Conservation (phyloP, 1,140 invertebrate genomes). For the Drosophila seguyi region DNA sequence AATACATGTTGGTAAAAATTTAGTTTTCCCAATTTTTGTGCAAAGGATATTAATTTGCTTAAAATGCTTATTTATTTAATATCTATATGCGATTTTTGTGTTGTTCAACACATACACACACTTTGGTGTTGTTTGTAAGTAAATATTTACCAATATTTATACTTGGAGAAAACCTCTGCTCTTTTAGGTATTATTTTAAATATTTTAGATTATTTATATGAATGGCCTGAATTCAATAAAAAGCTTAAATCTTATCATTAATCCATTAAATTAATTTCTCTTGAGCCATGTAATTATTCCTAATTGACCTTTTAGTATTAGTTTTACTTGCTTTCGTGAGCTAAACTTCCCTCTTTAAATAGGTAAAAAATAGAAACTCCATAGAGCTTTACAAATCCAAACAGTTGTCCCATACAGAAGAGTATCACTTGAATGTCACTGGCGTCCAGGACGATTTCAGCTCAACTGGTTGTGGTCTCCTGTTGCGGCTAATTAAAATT, state of each 20-base stretch:
- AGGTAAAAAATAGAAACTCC: not conserved
- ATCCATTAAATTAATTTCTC: too few species aligned
- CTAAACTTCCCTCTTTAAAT: not conserved
- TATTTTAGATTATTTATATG: too few species aligned
- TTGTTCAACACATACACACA: too few species aligned
- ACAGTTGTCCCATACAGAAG: not conserved
- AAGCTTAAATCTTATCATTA: too few species aligned
- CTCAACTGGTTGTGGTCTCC: conserved; percentile 33
- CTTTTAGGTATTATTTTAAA: too few species aligned
- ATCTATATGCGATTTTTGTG: too few species aligned
- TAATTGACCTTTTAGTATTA: not conserved
- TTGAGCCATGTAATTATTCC: too few species aligned
- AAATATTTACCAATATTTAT: too few species aligned
- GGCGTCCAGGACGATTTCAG: too few species aligned
- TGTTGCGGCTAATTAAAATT: conserved; percentile 74
- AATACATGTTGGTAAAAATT: not conserved
- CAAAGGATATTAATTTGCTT: not conserved
- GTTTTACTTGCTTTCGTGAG: not conserved
- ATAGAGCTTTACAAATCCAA: not conserved
- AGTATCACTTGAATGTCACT: conserved; percentile 2
- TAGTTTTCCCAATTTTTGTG: not conserved
- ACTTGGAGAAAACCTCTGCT: too few species aligned
- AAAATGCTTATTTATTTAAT: not conserved
- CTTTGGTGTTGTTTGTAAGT: too few species aligned
- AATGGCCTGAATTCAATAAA: too few species aligned